Percentiles rank a stretch among this genome's conserved stretches.
phyloP scores from a whole-genome alignment of 2,888 invertebrate species.

The Gortyna flavago region DNA sequence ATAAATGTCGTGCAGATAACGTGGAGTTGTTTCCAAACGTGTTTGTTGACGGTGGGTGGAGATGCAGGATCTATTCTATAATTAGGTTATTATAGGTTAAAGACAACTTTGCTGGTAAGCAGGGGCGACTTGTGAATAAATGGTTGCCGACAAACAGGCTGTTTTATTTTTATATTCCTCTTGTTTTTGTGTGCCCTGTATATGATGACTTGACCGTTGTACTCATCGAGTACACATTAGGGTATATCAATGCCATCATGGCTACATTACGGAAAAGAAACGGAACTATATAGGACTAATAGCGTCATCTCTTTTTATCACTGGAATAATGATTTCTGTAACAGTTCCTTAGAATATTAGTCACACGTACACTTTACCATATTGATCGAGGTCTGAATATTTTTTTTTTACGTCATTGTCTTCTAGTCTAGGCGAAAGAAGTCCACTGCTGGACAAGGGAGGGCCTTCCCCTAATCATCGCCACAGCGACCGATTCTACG shows the following conservation, averaged over 20 bases:
- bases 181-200: neutral
- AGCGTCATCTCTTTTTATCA: neutral
- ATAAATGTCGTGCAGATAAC: slow-evolving; percentile 17
- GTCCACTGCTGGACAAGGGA: neutral
- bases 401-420: too few species aligned
- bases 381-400: too few species aligned
- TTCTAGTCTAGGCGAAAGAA: neutral
- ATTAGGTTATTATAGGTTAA: slow-evolving; percentile 61
- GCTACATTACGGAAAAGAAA: neutral
- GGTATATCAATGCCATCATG: neutral
- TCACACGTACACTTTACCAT: neutral
- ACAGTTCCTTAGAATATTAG: neutral
- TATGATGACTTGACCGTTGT: neutral
- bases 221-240: neutral
- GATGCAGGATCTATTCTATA: slow-evolving; percentile 61
- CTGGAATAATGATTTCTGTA: neutral
- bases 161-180: slow-evolving; percentile 48
- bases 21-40: slow-evolving; percentile 36
- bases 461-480: neutral
- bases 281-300: neutral
- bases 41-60: slow-evolving; percentile 36
- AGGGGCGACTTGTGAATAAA: slow-evolving; percentile 65
- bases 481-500: neutral
- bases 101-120: slow-evolving; percentile 60
- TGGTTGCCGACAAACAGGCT: slow-evolving; percentile 57